These are phyloP conservation scores for Eremobia ochroleuca DNA, from an alignment of 2,888 invertebrate species.

Conservation along the genomic window DNA sequence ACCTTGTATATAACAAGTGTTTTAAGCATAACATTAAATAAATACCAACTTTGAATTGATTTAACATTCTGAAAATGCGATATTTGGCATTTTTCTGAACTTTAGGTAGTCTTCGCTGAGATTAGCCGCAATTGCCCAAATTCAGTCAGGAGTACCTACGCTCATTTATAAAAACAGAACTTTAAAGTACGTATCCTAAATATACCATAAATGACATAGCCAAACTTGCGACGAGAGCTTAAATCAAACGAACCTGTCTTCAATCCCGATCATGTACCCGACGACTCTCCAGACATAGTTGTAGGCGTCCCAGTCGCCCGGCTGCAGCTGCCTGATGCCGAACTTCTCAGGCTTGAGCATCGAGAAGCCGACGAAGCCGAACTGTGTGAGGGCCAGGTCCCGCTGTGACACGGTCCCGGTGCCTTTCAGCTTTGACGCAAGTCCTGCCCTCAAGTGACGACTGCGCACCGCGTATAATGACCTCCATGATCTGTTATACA, in stretches of 20 bases:
- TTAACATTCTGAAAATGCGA: no score
- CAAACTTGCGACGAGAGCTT: no score
- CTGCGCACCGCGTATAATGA: conserved; percentile 93
- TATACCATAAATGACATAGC: neutral
- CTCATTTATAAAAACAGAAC: neutral
- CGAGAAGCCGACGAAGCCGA: conserved; percentile 96
- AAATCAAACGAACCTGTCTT: conserved; percentile 92
- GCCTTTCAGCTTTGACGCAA: conserved; percentile 84
- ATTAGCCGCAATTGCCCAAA: no score
- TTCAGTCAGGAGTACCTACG: no score
- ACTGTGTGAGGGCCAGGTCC: conserved; percentile 96
- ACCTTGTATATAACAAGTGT: no score
- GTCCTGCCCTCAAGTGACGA: conserved; percentile 92
- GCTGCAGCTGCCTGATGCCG: conserved; percentile 91
- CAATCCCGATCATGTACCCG: conserved; percentile 95
- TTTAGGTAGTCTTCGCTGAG: no score
- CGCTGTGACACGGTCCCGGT: conserved; percentile 93
- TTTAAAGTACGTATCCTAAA: neutral
- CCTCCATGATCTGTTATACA: conserved; percentile 91
- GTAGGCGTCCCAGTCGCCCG: conserved; percentile 94
- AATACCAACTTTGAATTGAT: no score
- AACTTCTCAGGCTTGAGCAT: conserved; percentile 92
- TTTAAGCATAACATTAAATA: no score
- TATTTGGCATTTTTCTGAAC: no score
- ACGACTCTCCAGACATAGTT: conserved; percentile 96